Percentiles rank a stretch among this genome's conserved stretches.
These are phyloP conservation scores for Clarias macrocephalus DNA, from an alignment of 2,113 vertebrate species.

Conservation along the genomic window DNA sequence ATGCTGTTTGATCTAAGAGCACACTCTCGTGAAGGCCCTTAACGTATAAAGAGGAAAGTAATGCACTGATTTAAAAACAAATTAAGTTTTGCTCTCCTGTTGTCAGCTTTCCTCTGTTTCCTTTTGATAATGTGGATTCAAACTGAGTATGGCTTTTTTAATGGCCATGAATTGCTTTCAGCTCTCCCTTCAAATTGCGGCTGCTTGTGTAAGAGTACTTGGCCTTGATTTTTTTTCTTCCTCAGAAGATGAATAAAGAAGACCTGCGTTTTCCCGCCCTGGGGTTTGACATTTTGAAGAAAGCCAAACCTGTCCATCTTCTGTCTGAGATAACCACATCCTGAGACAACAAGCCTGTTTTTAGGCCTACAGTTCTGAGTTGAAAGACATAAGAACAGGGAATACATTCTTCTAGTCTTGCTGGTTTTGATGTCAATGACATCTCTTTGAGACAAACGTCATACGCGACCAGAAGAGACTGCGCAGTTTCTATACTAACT, in stretches of 20 bases:
- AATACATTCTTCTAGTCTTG: not conserved
- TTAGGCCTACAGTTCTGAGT: not conserved
- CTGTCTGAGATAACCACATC: constrained; percentile 7
- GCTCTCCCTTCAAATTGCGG: constrained; percentile 51
- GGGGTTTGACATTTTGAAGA: constrained; percentile 35
- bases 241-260: constrained; percentile 33
- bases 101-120: constrained; percentile 28
- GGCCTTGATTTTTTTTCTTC: constrained; percentile 51
- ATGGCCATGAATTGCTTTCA: constrained; percentile 53
- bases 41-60: constrained; percentile 4
- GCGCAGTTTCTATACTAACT: constrained; percentile 17
- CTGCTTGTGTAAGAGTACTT: constrained; percentile 54
- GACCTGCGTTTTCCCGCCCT: constrained; percentile 5
- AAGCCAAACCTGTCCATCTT: not conserved
- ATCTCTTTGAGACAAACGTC: constrained; percentile 30
- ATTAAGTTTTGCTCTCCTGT: constrained; percentile 35
- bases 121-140: constrained; percentile 38
- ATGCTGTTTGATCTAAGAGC: constrained; percentile 32
- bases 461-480: constrained; percentile 24
- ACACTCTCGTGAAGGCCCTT: constrained; percentile 16
- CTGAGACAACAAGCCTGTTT: constrained; percentile 2
- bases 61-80: constrained; percentile 41
- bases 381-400: not conserved
- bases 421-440: not conserved
- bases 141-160: constrained; percentile 25